Conservation (phyloP, 2,888 invertebrate genomes). For the Suillia variegata region DNA sequence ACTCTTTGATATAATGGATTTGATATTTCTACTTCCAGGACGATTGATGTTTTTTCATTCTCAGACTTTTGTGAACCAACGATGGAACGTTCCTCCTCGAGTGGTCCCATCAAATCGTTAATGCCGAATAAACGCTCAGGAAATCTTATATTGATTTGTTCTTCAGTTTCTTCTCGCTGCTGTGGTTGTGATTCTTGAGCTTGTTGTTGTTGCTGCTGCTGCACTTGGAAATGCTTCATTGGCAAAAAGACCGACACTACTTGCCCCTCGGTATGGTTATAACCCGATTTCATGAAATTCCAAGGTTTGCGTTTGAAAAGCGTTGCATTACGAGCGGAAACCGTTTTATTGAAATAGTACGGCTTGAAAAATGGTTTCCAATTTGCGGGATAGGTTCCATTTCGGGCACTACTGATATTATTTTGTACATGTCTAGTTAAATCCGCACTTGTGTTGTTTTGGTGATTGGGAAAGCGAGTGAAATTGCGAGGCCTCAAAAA, state of each 20-base stretch:
- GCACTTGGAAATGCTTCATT: neutral
- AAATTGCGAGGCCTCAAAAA: neutral
- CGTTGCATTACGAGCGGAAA: neutral
- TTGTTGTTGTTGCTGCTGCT: neutral
- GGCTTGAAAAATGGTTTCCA: neutral
- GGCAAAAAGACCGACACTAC: neutral
- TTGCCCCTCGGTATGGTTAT: neutral
- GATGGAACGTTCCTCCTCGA: neutral
- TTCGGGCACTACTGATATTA: too few species aligned
- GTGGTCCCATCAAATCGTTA: neutral
- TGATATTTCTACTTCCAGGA: conserved; percentile 12
- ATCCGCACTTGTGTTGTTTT: neutral
- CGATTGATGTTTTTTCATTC: conserved; percentile 6
- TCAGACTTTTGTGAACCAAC: neutral
- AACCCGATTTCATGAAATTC: neutral
- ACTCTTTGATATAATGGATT: conserved; percentile 8
- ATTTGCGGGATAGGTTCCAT: neutral
- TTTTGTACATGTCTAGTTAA: neutral
- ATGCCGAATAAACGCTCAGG: neutral
- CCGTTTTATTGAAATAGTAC: neutral
- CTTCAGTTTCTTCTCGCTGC: neutral
- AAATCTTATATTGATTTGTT: neutral
- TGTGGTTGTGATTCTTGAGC: neutral
- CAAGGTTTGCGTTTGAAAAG: too few species aligned
- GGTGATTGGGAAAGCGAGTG: neutral